Percentiles rank a stretch among this genome's conserved stretches.
These are phyloP conservation scores for Antheraea mylitta DNA, from an alignment of 1,140 invertebrate genomes.

Conservation along the genomic window DNA sequence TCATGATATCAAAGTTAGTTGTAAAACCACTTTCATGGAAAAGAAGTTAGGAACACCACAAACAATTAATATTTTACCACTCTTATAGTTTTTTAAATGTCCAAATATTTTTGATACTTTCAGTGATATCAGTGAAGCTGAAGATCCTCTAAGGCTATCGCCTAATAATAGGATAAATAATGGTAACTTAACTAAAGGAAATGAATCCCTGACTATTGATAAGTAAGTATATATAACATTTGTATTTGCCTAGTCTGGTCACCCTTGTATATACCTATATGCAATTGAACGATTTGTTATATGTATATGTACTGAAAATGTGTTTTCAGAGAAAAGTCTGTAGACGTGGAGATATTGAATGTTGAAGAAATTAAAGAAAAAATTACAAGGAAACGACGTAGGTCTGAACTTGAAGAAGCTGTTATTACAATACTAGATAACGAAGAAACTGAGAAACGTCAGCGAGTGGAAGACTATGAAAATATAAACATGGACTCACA, in stretches of 20 bases:
- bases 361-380: conserved; percentile 31
- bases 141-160: conserved; percentile 30
- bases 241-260: neutral
- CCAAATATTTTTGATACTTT: neutral
- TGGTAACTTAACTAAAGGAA: conserved; percentile 38
- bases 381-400: conserved; percentile 48
- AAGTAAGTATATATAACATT: conserved; percentile 34
- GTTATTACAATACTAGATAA: conserved; percentile 50
- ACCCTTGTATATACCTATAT: no score
- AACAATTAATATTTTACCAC: no score
- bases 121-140: conserved; percentile 56
- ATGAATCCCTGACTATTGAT: conserved; percentile 30
- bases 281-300: neutral
- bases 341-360: conserved; percentile 31
- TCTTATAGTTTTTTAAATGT: no score
- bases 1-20: no score
- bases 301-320: neutral
- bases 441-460: conserved; percentile 43
- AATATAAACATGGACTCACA: conserved; percentile 20
- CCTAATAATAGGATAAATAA: conserved; percentile 41
- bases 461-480: conserved; percentile 23
- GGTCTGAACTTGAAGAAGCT: conserved; percentile 55
- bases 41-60: no score
- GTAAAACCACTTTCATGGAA: no score
- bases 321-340: conserved; percentile 37